phyloP scores from a whole-genome alignment of 2,888 invertebrate genomes.

The Taenaris catops region DNA sequence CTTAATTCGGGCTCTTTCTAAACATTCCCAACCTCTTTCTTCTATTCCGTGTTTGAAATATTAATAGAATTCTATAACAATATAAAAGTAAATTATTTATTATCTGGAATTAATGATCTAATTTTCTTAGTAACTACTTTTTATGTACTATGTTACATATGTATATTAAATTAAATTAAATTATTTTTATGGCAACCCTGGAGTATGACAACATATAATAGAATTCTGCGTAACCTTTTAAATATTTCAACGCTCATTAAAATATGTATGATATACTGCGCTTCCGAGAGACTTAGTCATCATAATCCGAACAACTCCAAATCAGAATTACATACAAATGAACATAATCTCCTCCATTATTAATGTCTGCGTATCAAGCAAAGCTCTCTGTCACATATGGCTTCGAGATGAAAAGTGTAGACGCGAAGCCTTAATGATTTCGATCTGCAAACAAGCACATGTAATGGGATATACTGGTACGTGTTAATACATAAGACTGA shows the following conservation, averaged over 20 bases:
- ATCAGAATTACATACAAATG: conserved; percentile 14
- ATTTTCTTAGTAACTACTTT: no score
- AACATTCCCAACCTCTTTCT: no score
- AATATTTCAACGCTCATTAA: conserved; percentile 21
- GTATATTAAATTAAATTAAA: no score
- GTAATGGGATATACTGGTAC: conserved; percentile 17
- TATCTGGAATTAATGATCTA: no score
- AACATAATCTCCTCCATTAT: conserved; percentile 41
- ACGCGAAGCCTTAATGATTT: conserved; percentile 17
- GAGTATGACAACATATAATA: conserved; percentile 1
- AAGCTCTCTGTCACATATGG: conserved; percentile 12
- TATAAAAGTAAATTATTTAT: no score
- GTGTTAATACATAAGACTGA: conserved; percentile 7
- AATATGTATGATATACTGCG: conserved; percentile 23
- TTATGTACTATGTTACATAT: no score
- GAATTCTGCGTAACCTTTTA: neutral
- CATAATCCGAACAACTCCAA: conserved; percentile 16
- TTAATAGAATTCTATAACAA: no score
- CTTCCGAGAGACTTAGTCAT: conserved; percentile 17
- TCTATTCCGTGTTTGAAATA: no score
- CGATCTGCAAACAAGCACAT: conserved; percentile 13
- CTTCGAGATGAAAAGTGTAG: conserved; percentile 13
- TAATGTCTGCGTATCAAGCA: conserved; percentile 63
- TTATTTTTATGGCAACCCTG: no score
- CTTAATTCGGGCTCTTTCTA: no score